Percentiles rank a stretch among this genome's conserved stretches.
phyloP scores from a whole-genome alignment of 2,888 invertebrate species.

The Drepanosiphum platanoidis region DNA sequence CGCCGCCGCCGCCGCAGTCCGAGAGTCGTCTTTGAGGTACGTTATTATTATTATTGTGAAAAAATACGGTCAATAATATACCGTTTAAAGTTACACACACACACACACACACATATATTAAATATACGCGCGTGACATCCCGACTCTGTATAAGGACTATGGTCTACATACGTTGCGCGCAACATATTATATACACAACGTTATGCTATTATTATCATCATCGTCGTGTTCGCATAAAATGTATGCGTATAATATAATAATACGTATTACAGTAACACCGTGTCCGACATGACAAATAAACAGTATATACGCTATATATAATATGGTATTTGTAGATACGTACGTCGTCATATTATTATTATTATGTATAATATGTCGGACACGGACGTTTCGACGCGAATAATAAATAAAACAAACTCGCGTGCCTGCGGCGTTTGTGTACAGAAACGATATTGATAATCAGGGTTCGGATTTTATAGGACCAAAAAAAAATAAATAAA shows the following conservation, averaged over 20 bases:
- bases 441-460: too few species aligned
- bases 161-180: not conserved
- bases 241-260: too few species aligned
- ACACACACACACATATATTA: not conserved
- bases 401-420: too few species aligned
- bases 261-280: slow-evolving; percentile 17
- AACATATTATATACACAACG: not conserved
- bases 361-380: too few species aligned
- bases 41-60: too few species aligned
- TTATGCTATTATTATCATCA: slow-evolving; percentile 12
- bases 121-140: not conserved
- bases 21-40: not conserved
- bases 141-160: slow-evolving; percentile 36
- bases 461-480: too few species aligned
- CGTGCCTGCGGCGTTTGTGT: too few species aligned
- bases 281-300: slow-evolving; percentile 43
- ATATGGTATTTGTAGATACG: too few species aligned
- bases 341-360: too few species aligned
- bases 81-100: slow-evolving; percentile 32
- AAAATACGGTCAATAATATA: slow-evolving; percentile 46
- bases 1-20: not conserved
- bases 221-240: not conserved
- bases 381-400: too few species aligned
- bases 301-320: not conserved
- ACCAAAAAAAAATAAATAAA: too few species aligned